Percentiles rank a stretch among this genome's conserved stretches.
Conservation (phyloP, 2,113 vertebrate genomes). For the Rallus limicola region DNA sequence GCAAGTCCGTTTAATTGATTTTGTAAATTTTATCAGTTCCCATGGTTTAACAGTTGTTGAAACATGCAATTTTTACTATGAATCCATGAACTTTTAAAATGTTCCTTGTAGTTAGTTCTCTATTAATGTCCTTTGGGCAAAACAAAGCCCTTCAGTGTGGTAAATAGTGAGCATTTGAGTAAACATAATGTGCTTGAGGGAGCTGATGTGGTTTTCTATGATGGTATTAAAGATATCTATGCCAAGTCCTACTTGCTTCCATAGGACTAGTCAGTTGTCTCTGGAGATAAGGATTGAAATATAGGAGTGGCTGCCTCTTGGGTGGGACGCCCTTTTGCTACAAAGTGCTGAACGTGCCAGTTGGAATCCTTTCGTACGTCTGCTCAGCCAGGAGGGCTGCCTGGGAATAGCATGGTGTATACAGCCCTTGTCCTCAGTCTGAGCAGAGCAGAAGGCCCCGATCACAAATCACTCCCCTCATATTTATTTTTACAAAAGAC, state of each 20-base stretch:
- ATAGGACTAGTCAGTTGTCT: not conserved
- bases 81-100: constrained; percentile 24
- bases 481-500: constrained; percentile 51
- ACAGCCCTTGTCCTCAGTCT: not conserved
- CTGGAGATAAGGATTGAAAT: not conserved
- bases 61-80: constrained; percentile 20
- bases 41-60: not conserved
- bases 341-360: rapidly evolving
- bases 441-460: constrained; percentile 6
- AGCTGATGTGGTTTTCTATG: not conserved
- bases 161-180: not conserved
- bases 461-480: constrained; percentile 24
- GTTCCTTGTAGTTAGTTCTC: not conserved
- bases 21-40: constrained; percentile 4
- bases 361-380: not conserved
- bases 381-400: not conserved
- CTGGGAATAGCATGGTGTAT: not conserved
- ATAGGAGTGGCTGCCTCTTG: not conserved
- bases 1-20: not conserved
- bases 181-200: constrained; percentile 10
- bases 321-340: not conserved
- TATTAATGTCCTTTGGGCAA: not conserved
- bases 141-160: not conserved
- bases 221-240: not conserved
- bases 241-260: not conserved